These are phyloP conservation scores for Gyps fulvus DNA, from an alignment of 2,113 vertebrate species.

Conservation along the genomic window DNA sequence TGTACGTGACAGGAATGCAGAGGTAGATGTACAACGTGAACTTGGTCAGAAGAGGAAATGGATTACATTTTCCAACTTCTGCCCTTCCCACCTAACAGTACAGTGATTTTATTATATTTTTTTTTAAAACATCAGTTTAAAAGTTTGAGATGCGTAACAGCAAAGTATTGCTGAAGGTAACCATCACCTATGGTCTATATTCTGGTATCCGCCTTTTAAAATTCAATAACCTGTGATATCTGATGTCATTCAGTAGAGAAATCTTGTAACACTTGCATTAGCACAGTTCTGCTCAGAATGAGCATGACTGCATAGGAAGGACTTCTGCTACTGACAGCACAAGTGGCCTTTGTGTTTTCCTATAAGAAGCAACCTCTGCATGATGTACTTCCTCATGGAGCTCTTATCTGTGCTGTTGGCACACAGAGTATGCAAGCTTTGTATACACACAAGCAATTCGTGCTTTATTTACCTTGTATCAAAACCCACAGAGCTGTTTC, in stretches of 20 bases:
- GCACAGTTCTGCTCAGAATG: neutral
- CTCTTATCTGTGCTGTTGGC: neutral
- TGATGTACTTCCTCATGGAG: neutral
- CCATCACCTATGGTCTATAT: neutral
- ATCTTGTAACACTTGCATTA: neutral
- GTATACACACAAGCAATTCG: no score
- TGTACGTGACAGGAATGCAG: neutral
- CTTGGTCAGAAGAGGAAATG: neutral
- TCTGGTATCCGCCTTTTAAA: neutral
- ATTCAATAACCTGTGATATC: neutral
- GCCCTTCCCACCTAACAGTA: neutral
- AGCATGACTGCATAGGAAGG: rapidly evolving
- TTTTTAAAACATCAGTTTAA: neutral
- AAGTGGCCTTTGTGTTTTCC: neutral
- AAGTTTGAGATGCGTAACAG: neutral
- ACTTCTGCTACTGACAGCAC: neutral
- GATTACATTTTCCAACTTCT: neutral
- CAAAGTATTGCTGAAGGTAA: neutral
- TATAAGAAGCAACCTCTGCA: neutral
- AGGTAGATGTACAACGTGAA: neutral
- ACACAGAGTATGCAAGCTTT: neutral
- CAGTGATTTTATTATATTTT: neutral
- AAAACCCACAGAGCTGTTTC: neutral
- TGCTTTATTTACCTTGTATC: neutral
- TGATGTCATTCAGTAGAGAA: neutral